Conservation (phyloP, 1,140 invertebrate genomes). For the Tetramorium alpestre region DNA sequence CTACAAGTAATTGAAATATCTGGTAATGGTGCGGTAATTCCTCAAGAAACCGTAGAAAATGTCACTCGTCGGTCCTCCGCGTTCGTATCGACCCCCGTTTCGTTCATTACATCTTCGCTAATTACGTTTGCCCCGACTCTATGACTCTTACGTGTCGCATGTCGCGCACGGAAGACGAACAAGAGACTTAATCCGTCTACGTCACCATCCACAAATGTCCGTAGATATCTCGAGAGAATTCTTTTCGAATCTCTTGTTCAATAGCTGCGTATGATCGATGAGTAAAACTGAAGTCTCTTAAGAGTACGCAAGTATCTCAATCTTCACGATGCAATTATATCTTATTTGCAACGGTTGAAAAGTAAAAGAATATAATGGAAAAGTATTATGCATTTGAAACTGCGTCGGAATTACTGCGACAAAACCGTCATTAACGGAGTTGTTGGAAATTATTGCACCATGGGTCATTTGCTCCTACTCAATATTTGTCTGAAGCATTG, state of each 20-base stretch:
- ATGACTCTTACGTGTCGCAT: slow-evolving; percentile 40
- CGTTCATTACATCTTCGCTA: slow-evolving; percentile 39
- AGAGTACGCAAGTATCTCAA: neutral
- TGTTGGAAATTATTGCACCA: neutral
- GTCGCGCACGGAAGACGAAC: slow-evolving; percentile 38
- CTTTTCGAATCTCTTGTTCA: neutral
- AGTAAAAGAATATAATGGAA: slow-evolving; percentile 1
- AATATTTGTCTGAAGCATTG: too few species aligned
- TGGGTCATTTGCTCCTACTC: too few species aligned
- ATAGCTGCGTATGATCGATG: neutral
- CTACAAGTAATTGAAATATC: slow-evolving; percentile 11
- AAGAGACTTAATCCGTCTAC: slow-evolving; percentile 55
- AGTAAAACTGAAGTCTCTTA: neutral
- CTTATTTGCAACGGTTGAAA: neutral
- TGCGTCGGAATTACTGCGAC: neutral
- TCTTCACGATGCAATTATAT: slow-evolving; percentile 3
- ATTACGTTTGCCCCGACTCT: slow-evolving; percentile 39
- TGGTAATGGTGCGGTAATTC: slow-evolving; percentile 19
- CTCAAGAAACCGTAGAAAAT: slow-evolving; percentile 37
- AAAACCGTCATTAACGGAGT: neutral
- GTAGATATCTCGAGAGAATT: slow-evolving; percentile 33
- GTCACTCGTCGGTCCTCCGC: slow-evolving; percentile 27
- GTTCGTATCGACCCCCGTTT: neutral
- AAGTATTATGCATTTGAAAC: neutral
- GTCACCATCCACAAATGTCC: slow-evolving; percentile 45